Evolutionary conservation across 2,113 vertebrate genomes (phyloP).

Genomic region (Piaya cayana): DNA sequence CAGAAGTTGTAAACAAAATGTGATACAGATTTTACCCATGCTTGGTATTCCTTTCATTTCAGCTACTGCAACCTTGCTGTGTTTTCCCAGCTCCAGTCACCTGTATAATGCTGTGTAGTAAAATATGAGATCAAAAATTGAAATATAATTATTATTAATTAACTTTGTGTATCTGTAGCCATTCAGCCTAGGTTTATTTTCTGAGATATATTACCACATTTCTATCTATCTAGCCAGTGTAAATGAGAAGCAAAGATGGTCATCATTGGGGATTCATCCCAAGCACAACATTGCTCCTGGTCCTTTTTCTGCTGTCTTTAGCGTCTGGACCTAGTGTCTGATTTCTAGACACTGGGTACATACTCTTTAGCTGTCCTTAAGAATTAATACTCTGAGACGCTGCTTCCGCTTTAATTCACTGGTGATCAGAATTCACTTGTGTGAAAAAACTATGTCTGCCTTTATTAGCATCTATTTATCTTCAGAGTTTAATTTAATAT

Average conservation of each 20-base stretch:
- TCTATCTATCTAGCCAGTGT: background rate
- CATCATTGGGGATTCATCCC: background rate
- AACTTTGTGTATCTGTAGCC: background rate
- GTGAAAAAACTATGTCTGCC: background rate
- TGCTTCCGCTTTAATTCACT: background rate
- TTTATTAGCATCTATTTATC: background rate
- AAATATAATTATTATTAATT: background rate
- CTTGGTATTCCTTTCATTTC: slow-evolving; percentile 11
- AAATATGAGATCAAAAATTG: background rate
- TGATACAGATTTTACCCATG: background rate
- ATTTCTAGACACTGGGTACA: rapidly evolving
- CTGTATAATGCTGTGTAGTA: background rate
- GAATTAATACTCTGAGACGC: background rate
- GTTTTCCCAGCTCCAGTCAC: background rate
- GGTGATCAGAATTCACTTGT: background rate
- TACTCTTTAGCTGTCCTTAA: background rate
- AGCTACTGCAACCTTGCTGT: background rate
- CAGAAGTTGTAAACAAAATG: background rate
- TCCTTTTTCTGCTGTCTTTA: background rate
- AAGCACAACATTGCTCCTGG: background rate
- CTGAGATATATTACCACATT: background rate
- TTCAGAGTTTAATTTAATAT: background rate
- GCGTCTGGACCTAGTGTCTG: background rate
- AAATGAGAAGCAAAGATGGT: background rate
- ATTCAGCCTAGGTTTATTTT: background rate